phyloP scores from a whole-genome alignment of 2,113 vertebrate genomes.

The Pycnonotus jocosus region DNA sequence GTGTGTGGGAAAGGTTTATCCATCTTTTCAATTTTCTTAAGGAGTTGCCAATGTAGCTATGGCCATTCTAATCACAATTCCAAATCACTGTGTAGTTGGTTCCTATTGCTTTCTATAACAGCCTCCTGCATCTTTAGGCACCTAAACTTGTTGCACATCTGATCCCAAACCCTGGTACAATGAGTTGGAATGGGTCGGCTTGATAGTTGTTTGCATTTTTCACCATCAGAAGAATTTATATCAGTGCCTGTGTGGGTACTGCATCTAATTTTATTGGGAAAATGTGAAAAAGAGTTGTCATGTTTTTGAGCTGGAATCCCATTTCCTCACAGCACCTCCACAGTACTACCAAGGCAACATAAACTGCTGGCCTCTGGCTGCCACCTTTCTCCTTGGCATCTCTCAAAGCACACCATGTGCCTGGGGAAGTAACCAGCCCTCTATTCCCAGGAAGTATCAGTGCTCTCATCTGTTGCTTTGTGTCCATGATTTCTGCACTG shows the following conservation, averaged over 20 bases:
- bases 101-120: not conserved
- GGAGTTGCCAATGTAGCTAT: not conserved
- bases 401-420: not conserved
- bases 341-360: not conserved
- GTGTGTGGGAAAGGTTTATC: not conserved
- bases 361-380: not conserved
- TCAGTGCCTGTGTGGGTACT: not conserved
- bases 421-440: no score
- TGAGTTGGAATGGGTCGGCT: not conserved
- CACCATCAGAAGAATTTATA: not conserved
- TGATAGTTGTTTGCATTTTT: not conserved
- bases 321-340: not conserved
- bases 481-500: not conserved
- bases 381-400: not conserved
- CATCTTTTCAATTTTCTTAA: not conserved
- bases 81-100: not conserved
- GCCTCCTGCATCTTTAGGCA: not conserved
- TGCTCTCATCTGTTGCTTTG: not conserved
- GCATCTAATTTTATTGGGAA: not conserved
- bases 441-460: not conserved
- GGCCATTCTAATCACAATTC: not conserved
- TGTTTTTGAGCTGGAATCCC: not conserved
- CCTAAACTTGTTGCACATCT: not conserved
- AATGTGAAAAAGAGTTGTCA: not conserved
- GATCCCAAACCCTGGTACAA: not conserved